Conservation (phyloP, 2,888 invertebrate species). For the Nysson spinosus region DNA sequence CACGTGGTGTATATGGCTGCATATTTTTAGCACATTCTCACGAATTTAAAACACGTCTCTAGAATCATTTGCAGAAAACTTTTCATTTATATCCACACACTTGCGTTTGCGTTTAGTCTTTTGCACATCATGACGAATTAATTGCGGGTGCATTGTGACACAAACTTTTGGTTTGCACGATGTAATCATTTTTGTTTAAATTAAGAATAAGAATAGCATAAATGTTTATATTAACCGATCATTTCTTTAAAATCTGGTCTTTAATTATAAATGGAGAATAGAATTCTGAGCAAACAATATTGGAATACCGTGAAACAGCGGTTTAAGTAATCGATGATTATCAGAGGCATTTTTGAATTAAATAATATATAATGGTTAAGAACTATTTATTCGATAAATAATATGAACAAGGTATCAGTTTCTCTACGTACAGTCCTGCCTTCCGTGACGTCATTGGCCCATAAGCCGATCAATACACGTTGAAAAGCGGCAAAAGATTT, state of each 20-base stretch:
- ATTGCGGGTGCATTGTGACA: too few relatives aligned
- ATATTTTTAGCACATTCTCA: neutral
- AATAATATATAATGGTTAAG: too few relatives aligned
- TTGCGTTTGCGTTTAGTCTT: neutral
- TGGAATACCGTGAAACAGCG: too few relatives aligned
- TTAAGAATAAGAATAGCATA: too few relatives aligned
- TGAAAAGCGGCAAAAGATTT: constrained; percentile 62
- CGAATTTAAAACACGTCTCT: neutral
- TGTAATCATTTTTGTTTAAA: neutral
- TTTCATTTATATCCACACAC: neutral
- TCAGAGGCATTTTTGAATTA: too few relatives aligned
- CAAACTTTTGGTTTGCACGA: too few relatives aligned
- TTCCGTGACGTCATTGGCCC: constrained; percentile 70
- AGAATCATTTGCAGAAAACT: neutral
- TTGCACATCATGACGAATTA: too few relatives aligned
- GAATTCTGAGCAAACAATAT: too few relatives aligned
- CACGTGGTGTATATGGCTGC: neutral
- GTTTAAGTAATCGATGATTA: too few relatives aligned
- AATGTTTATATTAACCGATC: too few relatives aligned
- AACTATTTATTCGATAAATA: neutral
- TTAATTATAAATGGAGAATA: too few relatives aligned
- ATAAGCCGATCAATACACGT: constrained; percentile 73
- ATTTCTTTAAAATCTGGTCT: too few relatives aligned
- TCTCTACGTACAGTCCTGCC: constrained; percentile 40
- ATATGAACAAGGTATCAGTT: constrained; percentile 15